Conservation (phyloP, 2,888 invertebrate species). For the Automeris io region DNA sequence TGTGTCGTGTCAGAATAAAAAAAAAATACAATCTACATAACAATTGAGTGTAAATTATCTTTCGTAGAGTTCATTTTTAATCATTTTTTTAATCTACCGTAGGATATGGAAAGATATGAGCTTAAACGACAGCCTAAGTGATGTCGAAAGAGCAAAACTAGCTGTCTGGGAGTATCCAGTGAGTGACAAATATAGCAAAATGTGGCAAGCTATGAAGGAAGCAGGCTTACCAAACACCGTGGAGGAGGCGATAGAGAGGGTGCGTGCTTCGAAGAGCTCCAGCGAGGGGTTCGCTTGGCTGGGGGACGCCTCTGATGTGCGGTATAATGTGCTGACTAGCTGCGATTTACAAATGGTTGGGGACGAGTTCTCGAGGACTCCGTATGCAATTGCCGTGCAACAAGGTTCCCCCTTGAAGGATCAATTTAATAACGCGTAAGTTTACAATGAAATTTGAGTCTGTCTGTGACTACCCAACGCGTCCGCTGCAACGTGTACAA, state of each 20-base stretch:
- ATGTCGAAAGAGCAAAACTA: constrained; percentile 92
- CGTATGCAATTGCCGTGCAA: constrained; percentile 97
- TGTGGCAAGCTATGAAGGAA: constrained; percentile 97
- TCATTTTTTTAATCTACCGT: constrained; percentile 15
- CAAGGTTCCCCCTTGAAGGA: constrained; percentile 96
- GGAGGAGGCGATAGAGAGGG: constrained; percentile 85
- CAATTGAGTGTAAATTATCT: not conserved
- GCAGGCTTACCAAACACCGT: constrained; percentile 88
- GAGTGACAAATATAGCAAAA: constrained; percentile 98
- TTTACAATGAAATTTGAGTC: too few species aligned
- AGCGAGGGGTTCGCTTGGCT: constrained; percentile 92
- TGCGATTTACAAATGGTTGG: constrained; percentile 96
- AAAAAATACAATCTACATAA: too few species aligned
- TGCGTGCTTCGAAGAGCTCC: constrained; percentile 79
- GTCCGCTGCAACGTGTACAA: too few species aligned
- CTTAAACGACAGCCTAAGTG: constrained; percentile 92
- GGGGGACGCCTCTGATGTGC: constrained; percentile 95
- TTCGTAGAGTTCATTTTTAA: not conserved
- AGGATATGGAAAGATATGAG: constrained; percentile 99
- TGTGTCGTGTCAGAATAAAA: too few species aligned
- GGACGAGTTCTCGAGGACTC: constrained; percentile 97
- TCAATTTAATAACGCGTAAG: constrained; percentile 96
- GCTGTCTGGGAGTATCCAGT: constrained; percentile 99
- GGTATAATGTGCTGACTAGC: constrained; percentile 82
- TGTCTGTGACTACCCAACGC: too few species aligned